These are phyloP conservation scores for Petrophora chlorosata DNA, from an alignment of 2,888 invertebrate genomes.

Conservation along the genomic window DNA sequence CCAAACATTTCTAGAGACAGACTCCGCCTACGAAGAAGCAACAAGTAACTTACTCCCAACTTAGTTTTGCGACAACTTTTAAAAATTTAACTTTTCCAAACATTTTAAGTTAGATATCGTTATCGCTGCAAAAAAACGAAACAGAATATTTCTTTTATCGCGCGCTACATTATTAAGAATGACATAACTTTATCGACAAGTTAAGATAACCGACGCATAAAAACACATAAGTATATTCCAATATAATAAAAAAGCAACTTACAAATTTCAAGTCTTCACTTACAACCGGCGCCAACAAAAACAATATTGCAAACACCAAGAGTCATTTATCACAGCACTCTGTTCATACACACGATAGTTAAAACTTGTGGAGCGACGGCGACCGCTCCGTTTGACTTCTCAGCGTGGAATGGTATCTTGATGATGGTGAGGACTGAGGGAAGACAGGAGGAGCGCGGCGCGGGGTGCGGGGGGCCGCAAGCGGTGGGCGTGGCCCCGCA, in stretches of 20 bases:
- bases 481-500: constrained; percentile 68
- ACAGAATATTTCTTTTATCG: constrained; percentile 22
- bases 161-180: constrained; percentile 15
- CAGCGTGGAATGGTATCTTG: constrained; percentile 71
- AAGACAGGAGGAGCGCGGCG: constrained; percentile 53
- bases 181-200: constrained; percentile 24
- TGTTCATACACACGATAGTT: constrained; percentile 52
- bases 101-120: constrained; percentile 4
- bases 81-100: too few species aligned
- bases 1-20: constrained; percentile 39
- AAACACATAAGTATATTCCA: constrained; percentile 9
- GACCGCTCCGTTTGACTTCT: constrained; percentile 60
- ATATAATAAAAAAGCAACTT: constrained; percentile 26
- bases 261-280: constrained; percentile 35
- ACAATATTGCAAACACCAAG: constrained; percentile 52
- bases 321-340: constrained; percentile 64
- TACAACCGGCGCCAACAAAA: constrained; percentile 40
- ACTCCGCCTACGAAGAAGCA: constrained; percentile 65
- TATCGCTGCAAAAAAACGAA: constrained; percentile 16
- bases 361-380: constrained; percentile 49
- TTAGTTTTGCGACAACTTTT: constrained; percentile 7
- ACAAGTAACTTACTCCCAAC: constrained; percentile 54
- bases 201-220: constrained; percentile 9
- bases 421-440: constrained; percentile 63
- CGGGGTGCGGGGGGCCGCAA: constrained; percentile 39